Evolutionary conservation across 2,113 vertebrate species (phyloP), one percentile per base, ranked within the genome.

Genomic region (Antechinus stuartii): DNA sequence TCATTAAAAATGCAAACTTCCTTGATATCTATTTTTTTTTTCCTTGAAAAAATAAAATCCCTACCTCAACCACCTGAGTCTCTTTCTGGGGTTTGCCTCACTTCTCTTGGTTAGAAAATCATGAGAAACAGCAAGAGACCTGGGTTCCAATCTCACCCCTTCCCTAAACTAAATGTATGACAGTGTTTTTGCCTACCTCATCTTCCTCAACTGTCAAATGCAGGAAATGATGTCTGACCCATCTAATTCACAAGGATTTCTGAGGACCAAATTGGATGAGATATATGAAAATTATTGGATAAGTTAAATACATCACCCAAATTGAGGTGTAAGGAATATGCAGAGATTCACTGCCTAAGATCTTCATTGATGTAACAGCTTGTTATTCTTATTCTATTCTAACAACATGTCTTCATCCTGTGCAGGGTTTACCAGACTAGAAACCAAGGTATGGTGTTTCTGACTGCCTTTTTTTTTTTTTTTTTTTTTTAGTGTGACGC

Each of bases 211-310:
- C 68, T 76, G 68, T 76, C 68, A 76, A n/a, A 76, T n/a, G 35
- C 68, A n/a, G 35, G 68, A n/a, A 76, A 12, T n/a, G 35, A 84
- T 42, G 68, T 49, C 95, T 94, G 91, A 95, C 91, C 84, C 95
- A 92, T 94, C 93, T 95, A 93, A 96, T 30, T 95, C 93, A 96
- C 0, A 61, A 61, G 56, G 30, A 96, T 3, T 91, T 42, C 57
- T 94, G 93, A 96, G 91, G 93, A 93, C 93, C 90, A 96, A 89
- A 95, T 52, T 6, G 84, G 95, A 96, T 57, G 54, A 47, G 91
- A 91, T 54, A 84, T 52, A 42, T 68, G 35, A 50, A 90, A 94
- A 26, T 52, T 61, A 89, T 11, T 1, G 30, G 46, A 12, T 24
- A 91, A 94, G 57, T 90, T 94, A 42, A 6, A 84, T 56, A 76